Base-by-base conservation (phyloP, 2,797 vertebrate species). In the Hyperoplus immaculatus region DNA sequence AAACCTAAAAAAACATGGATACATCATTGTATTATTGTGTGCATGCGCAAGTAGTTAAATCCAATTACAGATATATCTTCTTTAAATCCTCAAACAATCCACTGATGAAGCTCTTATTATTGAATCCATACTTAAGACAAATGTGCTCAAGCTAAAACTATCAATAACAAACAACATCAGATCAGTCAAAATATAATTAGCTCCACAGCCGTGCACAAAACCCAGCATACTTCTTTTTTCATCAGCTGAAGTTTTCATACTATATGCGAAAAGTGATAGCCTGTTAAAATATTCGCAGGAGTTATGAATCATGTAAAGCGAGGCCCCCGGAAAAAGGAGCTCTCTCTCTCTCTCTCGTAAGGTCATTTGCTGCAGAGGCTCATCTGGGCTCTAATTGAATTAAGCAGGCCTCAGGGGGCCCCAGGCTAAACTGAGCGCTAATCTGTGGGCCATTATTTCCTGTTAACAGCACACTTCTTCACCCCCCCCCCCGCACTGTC, bases 351-450 rank as follows among this genome's bases (percentile, higher is more conserved):
- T 87, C 87, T 88, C 87, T 87, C 83, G 73, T 94, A 94, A 94
- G 94, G 94, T 96, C 94, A 95, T 94, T 95, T 94, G 91, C 89
- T 89, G 90, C 89, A 91, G 86, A 84, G 92, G 88, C 94, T 95
- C 94, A 95, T 95, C 95, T 95, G 93, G 93, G 92, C 93, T 94
- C 93, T 95, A 95, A 96, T 95, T 95, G 94, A 95, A 96, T 96
- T 95, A 96, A 94, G 93, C 86, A 91, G 90, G 88, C 92, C 94
- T 94, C 94, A 29, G 89, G 94, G 91, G 95, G 93, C 85, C 90
- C 83, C 56, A n/a, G 89, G 93, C 93, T 95, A 96, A 94, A 92
- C 93, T 94, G 93, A 93, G 90, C 87, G 86, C 93, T 95, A 95
- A 95, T 95, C 94, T 95, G 90, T 92, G 93, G 95, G 92, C 95